phyloP scores from a whole-genome alignment of 2,888 invertebrate species.

The Hypolimnas misippus region DNA sequence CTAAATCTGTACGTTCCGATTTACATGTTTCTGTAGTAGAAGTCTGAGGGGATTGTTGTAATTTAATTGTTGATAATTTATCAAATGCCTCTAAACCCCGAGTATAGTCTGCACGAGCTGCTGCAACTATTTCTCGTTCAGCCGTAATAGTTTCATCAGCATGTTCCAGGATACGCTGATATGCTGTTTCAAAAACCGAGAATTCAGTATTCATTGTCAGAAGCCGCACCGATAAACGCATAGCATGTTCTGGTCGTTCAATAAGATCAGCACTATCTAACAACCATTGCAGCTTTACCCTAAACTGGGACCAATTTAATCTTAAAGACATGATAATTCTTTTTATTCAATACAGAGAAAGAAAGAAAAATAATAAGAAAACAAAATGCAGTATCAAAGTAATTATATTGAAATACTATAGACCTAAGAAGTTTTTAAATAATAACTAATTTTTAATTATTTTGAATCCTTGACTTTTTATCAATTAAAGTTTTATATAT shows the following conservation, averaged over 20 bases:
- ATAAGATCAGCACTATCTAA: conserved; percentile 8
- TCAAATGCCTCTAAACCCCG: not conserved
- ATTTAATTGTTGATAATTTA: not conserved
- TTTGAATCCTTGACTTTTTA: too few species aligned
- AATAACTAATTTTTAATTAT: too few species aligned
- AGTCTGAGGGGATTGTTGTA: not conserved
- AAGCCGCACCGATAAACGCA: not conserved
- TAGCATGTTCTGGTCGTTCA: conserved; percentile 2
- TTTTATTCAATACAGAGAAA: too few species aligned
- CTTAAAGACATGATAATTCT: not conserved
- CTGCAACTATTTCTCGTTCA: not conserved
- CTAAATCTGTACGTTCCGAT: not conserved
- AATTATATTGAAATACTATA: too few species aligned
- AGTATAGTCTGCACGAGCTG: conserved; percentile 2
- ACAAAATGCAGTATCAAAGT: too few species aligned
- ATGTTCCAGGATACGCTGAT: not conserved
- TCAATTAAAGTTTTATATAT: too few species aligned
- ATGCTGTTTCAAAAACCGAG: not conserved
- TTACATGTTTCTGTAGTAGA: not conserved
- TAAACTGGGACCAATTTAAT: conserved; percentile 9
- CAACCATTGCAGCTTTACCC: conserved; percentile 5
- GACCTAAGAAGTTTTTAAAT: too few species aligned
- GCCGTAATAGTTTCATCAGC: not conserved
- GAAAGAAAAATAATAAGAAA: too few species aligned
- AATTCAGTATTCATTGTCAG: not conserved